Conservation (phyloP, 2,113 vertebrate species). For the Leucopsar rothschildi region DNA sequence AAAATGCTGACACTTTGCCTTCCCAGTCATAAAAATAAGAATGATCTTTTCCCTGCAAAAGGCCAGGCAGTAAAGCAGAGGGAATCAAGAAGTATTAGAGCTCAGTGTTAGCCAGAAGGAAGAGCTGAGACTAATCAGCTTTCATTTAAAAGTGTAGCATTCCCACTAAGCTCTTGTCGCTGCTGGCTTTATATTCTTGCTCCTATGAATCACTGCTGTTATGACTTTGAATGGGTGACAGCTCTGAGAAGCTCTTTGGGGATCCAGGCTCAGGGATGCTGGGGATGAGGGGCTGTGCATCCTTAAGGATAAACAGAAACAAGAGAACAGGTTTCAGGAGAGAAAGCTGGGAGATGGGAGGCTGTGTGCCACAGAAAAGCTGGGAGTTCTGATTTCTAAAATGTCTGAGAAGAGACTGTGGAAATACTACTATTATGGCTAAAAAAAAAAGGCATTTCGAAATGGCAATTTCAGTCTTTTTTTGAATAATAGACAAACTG, state of each 20-base stretch:
- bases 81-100: neutral
- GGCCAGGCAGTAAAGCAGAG: neutral
- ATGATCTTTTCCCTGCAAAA: neutral
- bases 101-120: neutral
- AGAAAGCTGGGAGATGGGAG: neutral
- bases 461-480: neutral
- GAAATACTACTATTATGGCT: neutral
- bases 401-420: neutral
- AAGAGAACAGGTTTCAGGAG: neutral
- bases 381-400: neutral
- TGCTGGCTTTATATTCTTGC: neutral
- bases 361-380: neutral
- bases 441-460: neutral
- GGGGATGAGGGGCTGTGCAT: neutral
- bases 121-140: slow-evolving; percentile 36
- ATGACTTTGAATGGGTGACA: neutral
- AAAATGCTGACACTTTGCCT: neutral
- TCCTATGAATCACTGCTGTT: neutral
- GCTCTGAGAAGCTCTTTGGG: neutral
- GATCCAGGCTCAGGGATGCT: neutral
- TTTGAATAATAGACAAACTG: neutral
- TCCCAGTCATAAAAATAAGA: neutral
- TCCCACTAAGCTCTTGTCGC: slow-evolving; percentile 27
- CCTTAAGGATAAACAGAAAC: neutral
- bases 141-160: neutral